These are phyloP conservation scores for Ptilonorhynchus violaceus DNA, from an alignment of 2,113 vertebrate species.

Conservation along the genomic window DNA sequence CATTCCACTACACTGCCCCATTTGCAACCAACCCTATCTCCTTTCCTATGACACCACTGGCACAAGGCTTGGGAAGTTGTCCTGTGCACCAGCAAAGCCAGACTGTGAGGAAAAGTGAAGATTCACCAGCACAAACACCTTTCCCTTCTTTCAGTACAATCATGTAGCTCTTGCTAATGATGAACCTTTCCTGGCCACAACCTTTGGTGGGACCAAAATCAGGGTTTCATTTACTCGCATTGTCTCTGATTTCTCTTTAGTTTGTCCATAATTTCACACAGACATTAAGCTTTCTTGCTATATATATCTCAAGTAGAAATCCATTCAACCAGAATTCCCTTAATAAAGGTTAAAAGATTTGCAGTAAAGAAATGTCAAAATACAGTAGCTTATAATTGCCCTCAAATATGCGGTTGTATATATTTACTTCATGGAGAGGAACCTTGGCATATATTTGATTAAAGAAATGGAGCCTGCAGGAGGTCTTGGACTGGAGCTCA, in stretches of 20 bases:
- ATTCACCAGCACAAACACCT: not conserved
- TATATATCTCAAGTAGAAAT: constrained; percentile 38
- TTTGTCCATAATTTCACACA: not conserved
- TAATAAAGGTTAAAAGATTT: constrained; percentile 55
- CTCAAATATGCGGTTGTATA: constrained; percentile 50
- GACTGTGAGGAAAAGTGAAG: not conserved
- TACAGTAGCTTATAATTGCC: constrained; percentile 43
- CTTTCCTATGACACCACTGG: not conserved
- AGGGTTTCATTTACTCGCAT: not conserved
- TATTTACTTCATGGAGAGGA: constrained; percentile 50
- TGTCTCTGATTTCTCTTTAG: not conserved
- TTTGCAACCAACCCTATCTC: not conserved
- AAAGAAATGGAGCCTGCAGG: constrained; percentile 50
- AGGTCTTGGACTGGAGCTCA: constrained; percentile 43
- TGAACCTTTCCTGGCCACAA: not conserved
- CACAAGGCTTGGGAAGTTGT: not conserved
- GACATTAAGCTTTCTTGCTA: constrained; percentile 12
- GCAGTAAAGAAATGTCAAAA: constrained; percentile 56
- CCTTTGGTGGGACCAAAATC: not conserved
- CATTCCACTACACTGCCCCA: not conserved
- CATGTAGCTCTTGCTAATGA: not conserved
- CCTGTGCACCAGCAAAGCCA: not conserved
- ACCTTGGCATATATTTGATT: constrained; percentile 46
- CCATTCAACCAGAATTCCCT: constrained; percentile 21
- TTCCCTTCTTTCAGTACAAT: not conserved